These are phyloP conservation scores for Zapornia atra DNA, from an alignment of 2,113 vertebrate species.

Conservation along the genomic window DNA sequence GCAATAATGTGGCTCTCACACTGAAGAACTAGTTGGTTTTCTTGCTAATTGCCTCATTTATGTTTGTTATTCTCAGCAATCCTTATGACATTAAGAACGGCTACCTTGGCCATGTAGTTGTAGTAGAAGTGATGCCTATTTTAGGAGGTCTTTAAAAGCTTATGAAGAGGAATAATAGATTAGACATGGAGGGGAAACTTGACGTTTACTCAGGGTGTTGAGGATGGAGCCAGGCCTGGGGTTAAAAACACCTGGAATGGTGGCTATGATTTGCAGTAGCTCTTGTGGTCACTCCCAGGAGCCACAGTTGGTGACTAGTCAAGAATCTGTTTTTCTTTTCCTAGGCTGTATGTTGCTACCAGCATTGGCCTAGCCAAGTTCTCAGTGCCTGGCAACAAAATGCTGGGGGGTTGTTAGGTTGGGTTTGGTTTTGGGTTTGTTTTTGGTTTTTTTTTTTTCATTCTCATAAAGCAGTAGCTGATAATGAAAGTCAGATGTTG, in stretches of 20 bases:
- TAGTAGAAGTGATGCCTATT: background rate
- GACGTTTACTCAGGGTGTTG: background rate
- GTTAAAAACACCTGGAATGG: background rate
- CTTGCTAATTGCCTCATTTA: background rate
- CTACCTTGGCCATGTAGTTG: background rate
- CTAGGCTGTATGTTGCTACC: background rate
- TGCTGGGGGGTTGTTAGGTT: background rate
- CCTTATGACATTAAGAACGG: background rate
- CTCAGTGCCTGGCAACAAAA: background rate
- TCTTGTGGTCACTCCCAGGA: background rate
- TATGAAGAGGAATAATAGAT: background rate
- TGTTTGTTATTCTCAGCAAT: background rate
- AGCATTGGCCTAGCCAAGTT: background rate
- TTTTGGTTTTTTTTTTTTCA: background rate
- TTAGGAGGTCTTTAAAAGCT: background rate
- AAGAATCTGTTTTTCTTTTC: background rate
- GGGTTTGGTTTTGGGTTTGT: too few species aligned
- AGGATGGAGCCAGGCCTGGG: background rate
- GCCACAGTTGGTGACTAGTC: background rate
- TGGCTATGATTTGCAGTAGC: background rate
- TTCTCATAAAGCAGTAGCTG: background rate
- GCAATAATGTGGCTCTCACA: background rate
- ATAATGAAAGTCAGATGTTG: slow-evolving; percentile 27
- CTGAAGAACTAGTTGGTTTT: background rate
- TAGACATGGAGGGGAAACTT: background rate